Conservation (phyloP, 2,113 vertebrate genomes). For the Rutilus rutilus region DNA sequence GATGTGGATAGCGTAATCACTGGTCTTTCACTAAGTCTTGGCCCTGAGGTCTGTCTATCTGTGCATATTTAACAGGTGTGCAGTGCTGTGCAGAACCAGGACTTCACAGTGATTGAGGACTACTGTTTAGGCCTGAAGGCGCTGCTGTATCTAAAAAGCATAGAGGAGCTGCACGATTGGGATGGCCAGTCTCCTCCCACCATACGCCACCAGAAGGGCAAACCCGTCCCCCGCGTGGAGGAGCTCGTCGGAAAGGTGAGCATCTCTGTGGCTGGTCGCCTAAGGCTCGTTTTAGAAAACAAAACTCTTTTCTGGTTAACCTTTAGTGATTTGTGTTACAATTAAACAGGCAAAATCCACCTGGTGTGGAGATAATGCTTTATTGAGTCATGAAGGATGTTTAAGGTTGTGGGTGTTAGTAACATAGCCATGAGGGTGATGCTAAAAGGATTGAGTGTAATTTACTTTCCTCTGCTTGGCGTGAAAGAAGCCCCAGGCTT, state of each 20-base stretch:
- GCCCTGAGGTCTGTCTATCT: conserved; percentile 28
- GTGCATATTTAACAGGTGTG: conserved; percentile 73
- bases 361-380: conserved; percentile 32
- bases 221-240: conserved; percentile 79
- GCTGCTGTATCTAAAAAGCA: conserved; percentile 88
- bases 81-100: conserved; percentile 86
- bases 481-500: conserved; percentile 33
- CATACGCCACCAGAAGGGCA: conserved; percentile 86
- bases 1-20: not conserved
- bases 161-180: conserved; percentile 85
- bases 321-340: conserved; percentile 36
- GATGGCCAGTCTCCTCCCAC: conserved; percentile 89
- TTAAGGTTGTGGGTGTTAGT: conserved; percentile 34
- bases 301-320: conserved; percentile 22
- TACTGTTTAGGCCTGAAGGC: conserved; percentile 85
- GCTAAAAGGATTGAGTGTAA: conserved; percentile 2
- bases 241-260: conserved; percentile 85
- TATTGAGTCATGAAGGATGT: conserved; percentile 35
- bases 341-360: conserved; percentile 7
- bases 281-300: conserved; percentile 4
- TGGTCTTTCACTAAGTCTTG: not conserved
- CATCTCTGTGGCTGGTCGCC: conserved; percentile 5
- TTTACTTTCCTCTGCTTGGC: conserved; percentile 14
- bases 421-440: conserved; percentile 21
- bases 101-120: conserved; percentile 86